Conservation (phyloP, 1,140 invertebrate genomes). For the Matsumurasca onukii region DNA sequence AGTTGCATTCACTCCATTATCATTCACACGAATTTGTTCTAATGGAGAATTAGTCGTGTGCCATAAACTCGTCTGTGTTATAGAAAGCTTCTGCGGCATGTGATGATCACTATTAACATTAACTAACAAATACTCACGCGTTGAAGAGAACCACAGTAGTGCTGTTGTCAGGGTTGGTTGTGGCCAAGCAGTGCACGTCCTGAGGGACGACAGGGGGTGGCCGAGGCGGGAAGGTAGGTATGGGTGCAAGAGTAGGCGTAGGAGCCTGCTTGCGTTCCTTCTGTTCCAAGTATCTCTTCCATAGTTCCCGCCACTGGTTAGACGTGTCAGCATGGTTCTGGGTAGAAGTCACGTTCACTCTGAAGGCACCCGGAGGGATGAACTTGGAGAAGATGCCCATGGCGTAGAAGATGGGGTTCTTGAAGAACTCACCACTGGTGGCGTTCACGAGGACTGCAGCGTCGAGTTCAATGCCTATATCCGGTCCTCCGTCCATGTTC, state of each 20-base stretch:
- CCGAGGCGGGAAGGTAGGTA: neutral
- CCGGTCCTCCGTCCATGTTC: slow-evolving; percentile 75
- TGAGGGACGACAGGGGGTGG: neutral
- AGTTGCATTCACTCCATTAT: no score
- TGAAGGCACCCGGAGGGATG: slow-evolving; percentile 61
- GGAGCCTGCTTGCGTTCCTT: no score
- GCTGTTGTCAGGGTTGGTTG: neutral
- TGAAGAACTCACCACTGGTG: slow-evolving; percentile 71
- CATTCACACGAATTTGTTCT: no score
- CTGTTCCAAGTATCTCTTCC: neutral
- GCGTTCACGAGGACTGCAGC: slow-evolving; percentile 73
- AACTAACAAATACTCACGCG: neutral
- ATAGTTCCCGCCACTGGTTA: neutral
- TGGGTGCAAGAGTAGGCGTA: neutral
- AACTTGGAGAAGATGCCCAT: slow-evolving; percentile 88
- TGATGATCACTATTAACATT: no score
- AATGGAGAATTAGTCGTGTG: no score
- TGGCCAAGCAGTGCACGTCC: neutral
- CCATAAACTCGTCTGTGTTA: no score
- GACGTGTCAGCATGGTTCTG: neutral
- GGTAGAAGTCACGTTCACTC: slow-evolving; percentile 44
- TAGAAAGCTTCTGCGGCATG: no score
- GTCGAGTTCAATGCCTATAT: slow-evolving; percentile 72
- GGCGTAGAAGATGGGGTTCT: slow-evolving; percentile 87
- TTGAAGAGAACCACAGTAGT: neutral